Evolutionary conservation across 1,140 invertebrate species (phyloP).

Genomic region (Orius insidiosus): DNA sequence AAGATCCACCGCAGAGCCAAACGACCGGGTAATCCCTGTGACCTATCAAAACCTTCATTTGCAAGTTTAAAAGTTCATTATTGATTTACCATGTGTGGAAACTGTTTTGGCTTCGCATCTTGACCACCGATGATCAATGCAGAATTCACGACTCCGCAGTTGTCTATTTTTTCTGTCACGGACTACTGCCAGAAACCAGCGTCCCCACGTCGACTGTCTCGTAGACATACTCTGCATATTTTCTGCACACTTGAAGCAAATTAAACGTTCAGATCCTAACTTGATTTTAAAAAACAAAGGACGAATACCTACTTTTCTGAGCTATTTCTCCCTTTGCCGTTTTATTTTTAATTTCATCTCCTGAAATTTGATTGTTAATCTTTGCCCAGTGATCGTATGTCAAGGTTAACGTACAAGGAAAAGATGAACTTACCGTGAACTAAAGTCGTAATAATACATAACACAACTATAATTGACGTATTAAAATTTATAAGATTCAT

Average conservation of each 20-base stretch:
- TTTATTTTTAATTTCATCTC: too few relatives aligned
- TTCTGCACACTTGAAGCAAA: neutral
- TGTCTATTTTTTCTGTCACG: neutral
- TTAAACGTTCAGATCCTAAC: too few relatives aligned
- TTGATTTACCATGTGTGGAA: conserved; percentile 19
- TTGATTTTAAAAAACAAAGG: too few relatives aligned
- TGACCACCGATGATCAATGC: conserved; percentile 10
- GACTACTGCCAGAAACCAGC: neutral
- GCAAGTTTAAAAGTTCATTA: neutral
- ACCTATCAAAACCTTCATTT: conserved; percentile 22
- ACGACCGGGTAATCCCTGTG: conserved; percentile 17
- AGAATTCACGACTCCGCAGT: conserved; percentile 1
- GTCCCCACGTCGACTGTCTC: neutral
- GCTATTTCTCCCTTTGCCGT: too few relatives aligned
- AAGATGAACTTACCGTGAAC: too few relatives aligned
- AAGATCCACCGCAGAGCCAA: conserved; percentile 33
- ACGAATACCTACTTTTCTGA: too few relatives aligned
- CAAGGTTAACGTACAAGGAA: too few relatives aligned
- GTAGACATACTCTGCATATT: neutral
- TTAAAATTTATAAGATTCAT: too few relatives aligned
- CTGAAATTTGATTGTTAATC: too few relatives aligned
- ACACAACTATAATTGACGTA: too few relatives aligned
- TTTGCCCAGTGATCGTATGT: too few relatives aligned
- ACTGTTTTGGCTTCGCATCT: conserved; percentile 16
- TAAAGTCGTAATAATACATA: too few relatives aligned